Evolutionary conservation across 2,888 invertebrate genomes (phyloP).

Genomic region (Barypeithes pellucidus): DNA sequence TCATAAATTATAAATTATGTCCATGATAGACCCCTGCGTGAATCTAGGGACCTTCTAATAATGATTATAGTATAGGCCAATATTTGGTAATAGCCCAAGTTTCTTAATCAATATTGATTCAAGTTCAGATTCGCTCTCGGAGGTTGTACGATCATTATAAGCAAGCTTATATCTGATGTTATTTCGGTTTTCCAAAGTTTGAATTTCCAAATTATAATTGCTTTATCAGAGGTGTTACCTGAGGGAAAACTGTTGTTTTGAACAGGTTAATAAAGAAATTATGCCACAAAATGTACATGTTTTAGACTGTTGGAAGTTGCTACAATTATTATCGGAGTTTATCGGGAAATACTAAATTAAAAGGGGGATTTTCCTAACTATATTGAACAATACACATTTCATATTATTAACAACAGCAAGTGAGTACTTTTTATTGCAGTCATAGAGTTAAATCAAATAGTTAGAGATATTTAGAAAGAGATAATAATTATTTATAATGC

Average conservation of each 20-base stretch:
- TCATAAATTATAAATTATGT: too few relatives aligned
- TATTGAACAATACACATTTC: too few relatives aligned
- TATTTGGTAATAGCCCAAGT: constrained; percentile 22
- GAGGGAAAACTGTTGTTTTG: constrained; percentile 1
- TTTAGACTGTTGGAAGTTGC: background rate
- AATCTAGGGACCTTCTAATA: background rate
- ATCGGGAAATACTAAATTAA: background rate
- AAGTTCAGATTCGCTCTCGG: constrained; percentile 10
- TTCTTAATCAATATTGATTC: constrained; percentile 23
- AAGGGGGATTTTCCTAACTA: too few relatives aligned
- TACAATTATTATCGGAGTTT: background rate
- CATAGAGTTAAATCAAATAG: too few relatives aligned
- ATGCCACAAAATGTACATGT: background rate
- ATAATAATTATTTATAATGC: too few relatives aligned
- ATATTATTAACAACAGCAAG: too few relatives aligned
- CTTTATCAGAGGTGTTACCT: constrained; percentile 10
- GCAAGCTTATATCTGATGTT: constrained; percentile 12
- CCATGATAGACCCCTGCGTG: too few relatives aligned
- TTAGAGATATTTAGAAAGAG: too few relatives aligned
- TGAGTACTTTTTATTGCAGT: too few relatives aligned
- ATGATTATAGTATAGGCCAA: constrained; percentile 14
- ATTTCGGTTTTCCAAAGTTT: constrained; percentile 7
- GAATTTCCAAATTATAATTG: constrained; percentile 12
- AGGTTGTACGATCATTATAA: constrained; percentile 1
- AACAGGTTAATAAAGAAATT: background rate